Evolutionary conservation across 2,888 invertebrate species (phyloP), one percentile per base, ranked within the genome.

Genomic region (Amiota mariae): DNA sequence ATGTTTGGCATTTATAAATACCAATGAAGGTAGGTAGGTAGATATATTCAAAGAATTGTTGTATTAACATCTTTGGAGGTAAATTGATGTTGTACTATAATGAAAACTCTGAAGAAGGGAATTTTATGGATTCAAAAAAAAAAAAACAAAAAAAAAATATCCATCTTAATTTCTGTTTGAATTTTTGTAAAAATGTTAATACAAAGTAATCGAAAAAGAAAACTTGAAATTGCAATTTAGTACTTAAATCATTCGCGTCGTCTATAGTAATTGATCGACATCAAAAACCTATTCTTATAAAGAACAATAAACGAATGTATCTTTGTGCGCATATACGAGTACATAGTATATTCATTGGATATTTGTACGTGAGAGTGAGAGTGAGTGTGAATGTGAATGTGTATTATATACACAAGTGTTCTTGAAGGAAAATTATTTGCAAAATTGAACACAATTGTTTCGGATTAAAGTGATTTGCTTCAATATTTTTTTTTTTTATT

Each of bases 391-490:
- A 4, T 24, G 1, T 24, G 24, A 2, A 24, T 36, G 36, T 36
- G 8, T 36, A 36, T n/a, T n/a, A 36, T 36, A 59, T 24, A 59
- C 20, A 59, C 59, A 59, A 59, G 59, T 59, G 59, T 59, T 59
- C 59, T 59, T 59, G 59, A 63, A 20, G 67, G 18, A 48, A 67
- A 67, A 67, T 67, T 67, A 49, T 49, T 67, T 67, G 49, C 51
- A 68, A 68, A 54, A 83, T 83, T 83, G 84, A 81, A 80, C 83
- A 82, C 82, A 84, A 85, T 83, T 81, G 83, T 81, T 85, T 84
- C 77, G 82, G 79, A 79, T 78, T 82, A 72, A 70, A 76, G 77
- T 72, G 79, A 79, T 77, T 76, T 68, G 67, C 67, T 54, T 20
- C 67, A 68, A 66, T 49, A 49, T 66, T 36, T 77, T 71, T 75